These are phyloP conservation scores for Cariama cristata DNA, from an alignment of 2,113 vertebrate genomes.

Conservation along the genomic window DNA sequence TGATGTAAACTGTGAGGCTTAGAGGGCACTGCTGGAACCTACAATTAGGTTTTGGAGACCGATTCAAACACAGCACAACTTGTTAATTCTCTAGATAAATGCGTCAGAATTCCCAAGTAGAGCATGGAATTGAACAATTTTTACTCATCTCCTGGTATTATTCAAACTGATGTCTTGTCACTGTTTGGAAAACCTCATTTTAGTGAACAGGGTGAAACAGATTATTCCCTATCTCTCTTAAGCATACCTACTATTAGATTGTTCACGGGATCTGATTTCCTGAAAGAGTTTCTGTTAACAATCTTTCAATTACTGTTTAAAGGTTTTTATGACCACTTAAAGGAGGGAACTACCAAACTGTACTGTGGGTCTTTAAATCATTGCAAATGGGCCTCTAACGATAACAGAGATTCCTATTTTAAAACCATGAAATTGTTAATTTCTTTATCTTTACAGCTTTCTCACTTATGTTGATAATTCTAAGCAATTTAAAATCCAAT, in stretches of 20 bases:
- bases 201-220: conserved; percentile 18
- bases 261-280: conserved; percentile 45
- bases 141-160: conserved; percentile 32
- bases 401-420: conserved; percentile 57
- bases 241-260: conserved; percentile 31
- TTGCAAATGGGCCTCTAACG: conserved; percentile 44
- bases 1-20: conserved; percentile 28
- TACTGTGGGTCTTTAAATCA: conserved; percentile 48
- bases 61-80: neutral
- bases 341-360: conserved; percentile 20
- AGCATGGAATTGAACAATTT: conserved; percentile 44
- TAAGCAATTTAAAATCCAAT: conserved; percentile 73
- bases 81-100: conserved; percentile 51
- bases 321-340: conserved; percentile 62
- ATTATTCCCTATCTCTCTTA: conserved; percentile 37
- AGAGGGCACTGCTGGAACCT: conserved; percentile 20
- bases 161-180: neutral
- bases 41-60: neutral
- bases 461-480: conserved; percentile 77
- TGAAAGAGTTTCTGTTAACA: conserved; percentile 53
- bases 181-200: conserved; percentile 19
- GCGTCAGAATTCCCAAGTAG: conserved; percentile 12
- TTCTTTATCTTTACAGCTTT: conserved; percentile 77
- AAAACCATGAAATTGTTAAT: conserved; percentile 79
- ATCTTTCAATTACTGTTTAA: conserved; percentile 63